Evolutionary conservation across 2,888 invertebrate species (phyloP), one percentile per base, ranked within the genome.

Genomic region (Epiblema foenella): DNA sequence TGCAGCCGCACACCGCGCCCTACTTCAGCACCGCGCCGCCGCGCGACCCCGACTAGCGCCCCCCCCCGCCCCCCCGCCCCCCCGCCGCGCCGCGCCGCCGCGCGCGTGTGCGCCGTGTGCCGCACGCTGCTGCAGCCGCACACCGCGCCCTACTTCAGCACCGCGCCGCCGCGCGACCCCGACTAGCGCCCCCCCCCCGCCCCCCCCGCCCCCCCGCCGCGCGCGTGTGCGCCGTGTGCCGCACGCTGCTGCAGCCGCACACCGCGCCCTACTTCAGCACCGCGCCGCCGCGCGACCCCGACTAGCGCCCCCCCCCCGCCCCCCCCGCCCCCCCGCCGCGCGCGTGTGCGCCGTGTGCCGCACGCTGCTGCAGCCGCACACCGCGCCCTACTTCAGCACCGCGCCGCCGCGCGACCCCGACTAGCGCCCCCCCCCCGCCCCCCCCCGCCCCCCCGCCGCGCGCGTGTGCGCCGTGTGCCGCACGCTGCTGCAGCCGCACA

Each of bases 331-430:
- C 78, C 94, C 96, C 78, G 96, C 96, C 54, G 97, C 98, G 70
- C 96, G 96, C 86, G 99, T 99, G 77, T 99, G 99, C 94, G 96
- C 97, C 89, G 98, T 99, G 73, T 99, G 99, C 94, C 98, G 99
- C 94, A 99, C 99, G 63, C 95, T 99, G 84, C 96, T 99, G 86
- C 98, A 97, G 89, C 96, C 96, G 82, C 95, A 98, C 90, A 96
- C 97, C 77, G 97, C 98, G 81, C 98, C 98, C 59, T 98, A 98
- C 94, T 98, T 98, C 94, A 98, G 98, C 91, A 97, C 96, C 77
- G 96, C 97, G 73, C 97, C 95, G 68, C 95, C 95, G n/a, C 95
- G 91, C 78, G 87, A 87, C 56, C 91, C 67, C 54, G 54, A 59
- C 68, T 58, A 67, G 54, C 29, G 15, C 37, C 15, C 20, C 7